Evolutionary conservation across 2,888 invertebrate species (phyloP).

Genomic region (Xestia xanthographa): DNA sequence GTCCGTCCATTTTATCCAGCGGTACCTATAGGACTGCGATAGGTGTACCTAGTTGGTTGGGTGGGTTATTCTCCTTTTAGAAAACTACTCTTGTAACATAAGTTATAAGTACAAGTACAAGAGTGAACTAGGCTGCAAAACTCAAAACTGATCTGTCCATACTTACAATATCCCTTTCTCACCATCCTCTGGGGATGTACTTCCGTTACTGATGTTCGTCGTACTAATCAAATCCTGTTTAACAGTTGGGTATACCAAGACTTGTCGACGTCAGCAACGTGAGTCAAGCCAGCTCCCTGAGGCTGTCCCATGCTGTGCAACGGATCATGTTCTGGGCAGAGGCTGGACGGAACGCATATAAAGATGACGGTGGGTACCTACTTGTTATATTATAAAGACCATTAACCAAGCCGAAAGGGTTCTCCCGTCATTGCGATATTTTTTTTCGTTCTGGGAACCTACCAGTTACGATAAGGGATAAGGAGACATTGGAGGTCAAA

Average conservation of each 20-base stretch:
- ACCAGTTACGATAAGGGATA: no score
- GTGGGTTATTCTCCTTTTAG: not conserved
- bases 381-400: not conserved
- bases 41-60: not conserved
- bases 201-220: not conserved
- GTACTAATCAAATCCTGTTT: conserved; percentile 11
- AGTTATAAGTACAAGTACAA: not conserved
- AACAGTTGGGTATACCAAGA: conserved; percentile 82
- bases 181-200: not conserved
- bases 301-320: conserved; percentile 84
- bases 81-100: no score
- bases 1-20: not conserved
- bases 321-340: conserved; percentile 89
- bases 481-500: no score
- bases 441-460: no score
- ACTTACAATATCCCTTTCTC: not conserved
- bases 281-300: conserved; percentile 67
- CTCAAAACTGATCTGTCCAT: no score
- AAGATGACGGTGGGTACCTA: conserved; percentile 84
- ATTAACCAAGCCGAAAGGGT: no score
- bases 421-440: no score
- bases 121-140: not conserved
- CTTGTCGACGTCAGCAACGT: conserved; percentile 70
- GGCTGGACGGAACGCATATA: conserved; percentile 87
- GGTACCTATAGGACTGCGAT: not conserved